Percentiles rank a stretch among this genome's conserved stretches.
Conservation (phyloP, 2,888 invertebrate species). For the Colostygia pectinataria region DNA sequence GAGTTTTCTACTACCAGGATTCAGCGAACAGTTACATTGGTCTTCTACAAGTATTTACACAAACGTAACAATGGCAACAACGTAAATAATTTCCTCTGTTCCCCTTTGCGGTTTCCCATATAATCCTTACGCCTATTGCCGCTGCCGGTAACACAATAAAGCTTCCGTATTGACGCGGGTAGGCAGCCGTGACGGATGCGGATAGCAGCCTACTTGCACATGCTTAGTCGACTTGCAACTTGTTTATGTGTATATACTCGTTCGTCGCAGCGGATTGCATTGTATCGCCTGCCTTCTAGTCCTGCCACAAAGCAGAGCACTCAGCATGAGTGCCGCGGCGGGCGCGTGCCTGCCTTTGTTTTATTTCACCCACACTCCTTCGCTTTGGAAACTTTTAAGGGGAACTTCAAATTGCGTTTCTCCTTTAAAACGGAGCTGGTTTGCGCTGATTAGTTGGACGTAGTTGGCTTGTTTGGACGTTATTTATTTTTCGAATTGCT, state of each 20-base stretch:
- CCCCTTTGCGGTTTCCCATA: conserved; percentile 27
- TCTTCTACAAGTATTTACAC: conserved; percentile 13
- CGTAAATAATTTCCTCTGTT: conserved; percentile 19
- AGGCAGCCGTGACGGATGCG: conserved; percentile 21
- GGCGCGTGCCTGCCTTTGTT: conserved; percentile 77
- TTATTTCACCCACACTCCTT: conserved; percentile 78
- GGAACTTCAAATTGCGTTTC: conserved; percentile 74
- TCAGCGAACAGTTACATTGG: too few relatives aligned
- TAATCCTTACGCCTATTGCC: conserved; percentile 21
- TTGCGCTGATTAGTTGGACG: conserved; percentile 63
- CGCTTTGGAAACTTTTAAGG: conserved; percentile 76
- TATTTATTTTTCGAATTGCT: conserved; percentile 38
- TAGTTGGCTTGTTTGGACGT: conserved; percentile 34
- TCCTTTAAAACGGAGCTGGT: conserved; percentile 62
- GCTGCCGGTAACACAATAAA: conserved; percentile 45
- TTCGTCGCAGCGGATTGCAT: conserved; percentile 55
- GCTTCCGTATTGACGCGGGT: conserved; percentile 40
- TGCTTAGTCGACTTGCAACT: conserved; percentile 42
- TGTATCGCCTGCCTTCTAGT: conserved; percentile 71
- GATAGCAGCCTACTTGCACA: conserved; percentile 43
- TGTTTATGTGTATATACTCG: conserved; percentile 36
- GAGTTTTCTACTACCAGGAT: too few relatives aligned
- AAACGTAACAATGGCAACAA: conserved; percentile 18
- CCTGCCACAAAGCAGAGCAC: conserved; percentile 79
- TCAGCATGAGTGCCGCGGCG: conserved; percentile 76